phyloP scores from a whole-genome alignment of 1,140 invertebrate genomes.

The Drosophila baimaii region DNA sequence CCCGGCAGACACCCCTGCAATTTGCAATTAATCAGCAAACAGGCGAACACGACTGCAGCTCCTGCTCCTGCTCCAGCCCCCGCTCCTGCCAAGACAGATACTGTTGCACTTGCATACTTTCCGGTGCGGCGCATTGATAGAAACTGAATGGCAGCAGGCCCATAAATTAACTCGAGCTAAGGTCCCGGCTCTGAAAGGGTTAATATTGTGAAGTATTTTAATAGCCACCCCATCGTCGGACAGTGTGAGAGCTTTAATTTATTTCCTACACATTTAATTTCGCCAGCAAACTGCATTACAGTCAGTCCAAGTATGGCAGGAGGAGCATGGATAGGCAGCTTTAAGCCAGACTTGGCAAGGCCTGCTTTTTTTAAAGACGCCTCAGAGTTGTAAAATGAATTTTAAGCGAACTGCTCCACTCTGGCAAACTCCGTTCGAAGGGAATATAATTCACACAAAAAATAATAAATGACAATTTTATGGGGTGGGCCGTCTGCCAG shows the following conservation, averaged over 20 bases:
- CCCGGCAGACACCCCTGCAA: slow-evolving; percentile 77
- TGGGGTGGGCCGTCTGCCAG: slow-evolving; percentile 43
- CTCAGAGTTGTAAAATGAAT: slow-evolving; percentile 35
- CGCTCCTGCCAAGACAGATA: slow-evolving; percentile 10
- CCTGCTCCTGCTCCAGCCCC: slow-evolving; percentile 31
- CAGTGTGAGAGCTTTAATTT: slow-evolving; percentile 45
- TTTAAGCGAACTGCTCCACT: slow-evolving; percentile 34
- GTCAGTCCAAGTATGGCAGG: slow-evolving; percentile 15
- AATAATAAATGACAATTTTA: slow-evolving; percentile 81
- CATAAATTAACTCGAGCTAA: slow-evolving; percentile 67
- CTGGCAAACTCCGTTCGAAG: slow-evolving; percentile 19
- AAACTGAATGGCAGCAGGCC: slow-evolving; percentile 31
- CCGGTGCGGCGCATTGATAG: slow-evolving; percentile 49
- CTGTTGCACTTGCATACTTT: slow-evolving; percentile 53
- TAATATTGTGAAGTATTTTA: slow-evolving; percentile 78
- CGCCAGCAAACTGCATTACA: slow-evolving; percentile 46
- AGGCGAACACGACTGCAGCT: slow-evolving; percentile 46
- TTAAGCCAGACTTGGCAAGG: slow-evolving; percentile 10
- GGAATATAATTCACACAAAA: slow-evolving; percentile 63
- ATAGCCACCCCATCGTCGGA: slow-evolving; percentile 53
- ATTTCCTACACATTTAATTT: slow-evolving; percentile 66
- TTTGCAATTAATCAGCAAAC: slow-evolving; percentile 81
- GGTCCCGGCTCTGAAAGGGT: slow-evolving; percentile 48
- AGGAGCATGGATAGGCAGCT: not conserved
- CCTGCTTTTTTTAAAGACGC: not conserved